Evolutionary conservation across 2,888 invertebrate species (phyloP).

Genomic region (Orthonevra nobilis): DNA sequence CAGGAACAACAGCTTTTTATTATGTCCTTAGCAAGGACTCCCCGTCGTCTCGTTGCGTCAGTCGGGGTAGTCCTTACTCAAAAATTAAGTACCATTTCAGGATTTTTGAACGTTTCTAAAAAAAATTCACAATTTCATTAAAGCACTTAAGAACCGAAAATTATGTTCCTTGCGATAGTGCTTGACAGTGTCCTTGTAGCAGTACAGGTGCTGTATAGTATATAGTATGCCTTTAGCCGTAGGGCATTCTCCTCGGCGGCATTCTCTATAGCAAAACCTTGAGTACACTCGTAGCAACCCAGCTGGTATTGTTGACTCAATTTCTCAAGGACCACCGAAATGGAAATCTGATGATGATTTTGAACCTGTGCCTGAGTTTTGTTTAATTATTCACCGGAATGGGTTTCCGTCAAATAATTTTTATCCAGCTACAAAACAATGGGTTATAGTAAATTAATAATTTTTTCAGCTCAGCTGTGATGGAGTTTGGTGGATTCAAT

Average conservation of each 20-base stretch:
- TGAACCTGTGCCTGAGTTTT: slow-evolving; percentile 13
- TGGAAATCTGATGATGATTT: slow-evolving; percentile 21
- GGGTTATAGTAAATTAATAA: slow-evolving; percentile 3
- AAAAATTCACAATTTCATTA: slow-evolving; percentile 51
- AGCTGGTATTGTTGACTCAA: slow-evolving; percentile 46
- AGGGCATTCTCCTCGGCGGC: no score
- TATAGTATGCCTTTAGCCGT: no score
- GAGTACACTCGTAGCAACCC: no score
- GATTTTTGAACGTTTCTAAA: slow-evolving; percentile 26
- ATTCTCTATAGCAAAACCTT: no score
- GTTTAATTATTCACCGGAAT: slow-evolving; percentile 46
- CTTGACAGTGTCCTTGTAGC: no score
- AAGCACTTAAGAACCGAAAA: slow-evolving; percentile 34
- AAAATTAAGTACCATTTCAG: slow-evolving; percentile 50
- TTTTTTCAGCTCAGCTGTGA: slow-evolving; percentile 24
- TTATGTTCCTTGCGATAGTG: slow-evolving; percentile 29
- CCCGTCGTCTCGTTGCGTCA: no score
- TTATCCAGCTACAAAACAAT: neutral
- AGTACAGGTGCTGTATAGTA: no score
- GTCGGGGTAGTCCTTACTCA: slow-evolving; percentile 27
- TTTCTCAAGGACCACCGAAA: slow-evolving; percentile 8
- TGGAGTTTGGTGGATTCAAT: slow-evolving; percentile 26
- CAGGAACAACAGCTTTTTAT: slow-evolving; percentile 10
- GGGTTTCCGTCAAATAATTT: slow-evolving; percentile 9
- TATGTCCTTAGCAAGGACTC: slow-evolving; percentile 30